Percentiles rank a stretch among this genome's conserved stretches.
Conservation (phyloP, 2,888 invertebrate species). For the Archips crataeganus region DNA sequence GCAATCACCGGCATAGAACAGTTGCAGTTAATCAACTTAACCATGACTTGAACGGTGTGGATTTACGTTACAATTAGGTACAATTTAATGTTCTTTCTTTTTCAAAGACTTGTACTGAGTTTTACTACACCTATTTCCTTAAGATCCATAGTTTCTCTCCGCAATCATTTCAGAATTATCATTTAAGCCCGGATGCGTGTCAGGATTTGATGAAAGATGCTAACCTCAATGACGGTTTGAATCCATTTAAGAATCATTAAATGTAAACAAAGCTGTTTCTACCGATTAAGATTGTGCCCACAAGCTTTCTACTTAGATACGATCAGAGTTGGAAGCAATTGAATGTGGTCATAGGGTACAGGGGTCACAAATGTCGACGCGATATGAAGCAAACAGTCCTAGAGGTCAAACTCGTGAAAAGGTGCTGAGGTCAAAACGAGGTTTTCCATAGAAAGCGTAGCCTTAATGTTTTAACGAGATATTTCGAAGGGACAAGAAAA, state of each 20-base stretch:
- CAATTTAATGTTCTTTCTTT: neutral
- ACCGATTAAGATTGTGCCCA: neutral
- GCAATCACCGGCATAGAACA: slow-evolving; percentile 42
- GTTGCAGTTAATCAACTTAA: slow-evolving; percentile 40
- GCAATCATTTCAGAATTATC: slow-evolving; percentile 21
- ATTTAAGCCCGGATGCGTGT: slow-evolving; percentile 12
- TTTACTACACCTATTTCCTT: slow-evolving; percentile 13
- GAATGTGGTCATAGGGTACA: slow-evolving; percentile 4
- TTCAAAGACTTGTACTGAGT: slow-evolving; percentile 13
- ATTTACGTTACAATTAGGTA: neutral
- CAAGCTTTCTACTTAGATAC: slow-evolving; percentile 1
- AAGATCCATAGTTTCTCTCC: slow-evolving; percentile 13
- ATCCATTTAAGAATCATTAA: slow-evolving; percentile 1
- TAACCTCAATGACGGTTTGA: neutral
- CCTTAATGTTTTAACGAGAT: slow-evolving; percentile 47
- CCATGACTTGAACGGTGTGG: slow-evolving; percentile 28
- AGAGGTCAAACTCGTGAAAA: slow-evolving; percentile 63
- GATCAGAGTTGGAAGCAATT: slow-evolving; percentile 6
- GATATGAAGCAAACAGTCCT: slow-evolving; percentile 44
- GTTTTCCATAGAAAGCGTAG: slow-evolving; percentile 55
- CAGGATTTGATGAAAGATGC: slow-evolving; percentile 7
- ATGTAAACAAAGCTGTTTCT: slow-evolving; percentile 1
- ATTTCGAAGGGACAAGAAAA: slow-evolving; percentile 41
- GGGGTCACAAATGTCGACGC: slow-evolving; percentile 27
- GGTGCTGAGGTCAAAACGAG: slow-evolving; percentile 50